Evolutionary conservation across 2,797 vertebrate species (phyloP).

Genomic region (Tapera naevia): DNA sequence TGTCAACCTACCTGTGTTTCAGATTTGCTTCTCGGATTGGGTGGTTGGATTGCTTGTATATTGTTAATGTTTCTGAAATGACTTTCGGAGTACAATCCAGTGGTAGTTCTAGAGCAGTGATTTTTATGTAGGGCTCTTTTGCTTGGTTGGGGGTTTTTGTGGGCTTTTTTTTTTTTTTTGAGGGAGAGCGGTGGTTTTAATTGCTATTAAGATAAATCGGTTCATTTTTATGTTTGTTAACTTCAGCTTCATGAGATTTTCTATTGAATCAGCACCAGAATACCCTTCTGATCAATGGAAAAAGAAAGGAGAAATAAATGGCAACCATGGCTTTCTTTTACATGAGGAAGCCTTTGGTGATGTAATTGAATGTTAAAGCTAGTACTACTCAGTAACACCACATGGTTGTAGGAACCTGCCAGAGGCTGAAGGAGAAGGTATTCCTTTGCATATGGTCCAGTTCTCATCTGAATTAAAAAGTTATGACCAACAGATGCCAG

Average conservation of each 20-base stretch:
- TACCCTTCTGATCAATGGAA: not conserved
- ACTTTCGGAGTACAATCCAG: not conserved
- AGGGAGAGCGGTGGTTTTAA: not conserved
- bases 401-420: accelerated
- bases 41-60: not conserved
- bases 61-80: not conserved
- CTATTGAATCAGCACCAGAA: not conserved
- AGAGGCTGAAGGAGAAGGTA: not conserved
- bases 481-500: not conserved
- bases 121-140: not conserved
- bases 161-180: not conserved
- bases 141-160: too few relatives aligned
- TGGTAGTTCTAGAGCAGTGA: not conserved
- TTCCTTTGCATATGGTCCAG: not conserved
- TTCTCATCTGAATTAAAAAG: not conserved
- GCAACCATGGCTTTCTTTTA: not conserved
- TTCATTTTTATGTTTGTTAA: not conserved
- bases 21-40: not conserved
- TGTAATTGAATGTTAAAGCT: not conserved
- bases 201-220: not conserved
- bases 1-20: not conserved
- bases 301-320: not conserved
- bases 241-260: not conserved
- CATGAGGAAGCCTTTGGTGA: not conserved
- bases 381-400: not conserved